Evolutionary conservation across 2,797 vertebrate genomes (phyloP).

Genomic region (Lophius americanus): DNA sequence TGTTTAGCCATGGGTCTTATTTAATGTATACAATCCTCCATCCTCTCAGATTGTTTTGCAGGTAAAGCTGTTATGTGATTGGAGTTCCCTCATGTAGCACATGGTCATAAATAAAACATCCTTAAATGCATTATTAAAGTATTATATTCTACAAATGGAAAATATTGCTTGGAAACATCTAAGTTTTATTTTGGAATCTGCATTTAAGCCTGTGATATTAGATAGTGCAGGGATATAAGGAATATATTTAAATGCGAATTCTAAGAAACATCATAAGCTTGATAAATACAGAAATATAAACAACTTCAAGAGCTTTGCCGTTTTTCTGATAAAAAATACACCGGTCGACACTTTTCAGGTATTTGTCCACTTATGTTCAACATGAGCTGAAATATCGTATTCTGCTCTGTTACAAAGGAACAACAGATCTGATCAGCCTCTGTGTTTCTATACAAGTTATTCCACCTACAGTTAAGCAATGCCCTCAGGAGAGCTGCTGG

Average conservation of each 20-base stretch:
- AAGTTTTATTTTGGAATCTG: slow-evolving; percentile 15
- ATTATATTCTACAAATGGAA: background rate
- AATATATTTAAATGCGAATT: slow-evolving; percentile 4
- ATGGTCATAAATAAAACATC: slow-evolving; percentile 1
- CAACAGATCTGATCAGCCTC: slow-evolving; percentile 30
- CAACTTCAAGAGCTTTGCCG: no score
- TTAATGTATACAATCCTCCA: no score
- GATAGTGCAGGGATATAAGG: slow-evolving; percentile 3
- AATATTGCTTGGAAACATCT: background rate
- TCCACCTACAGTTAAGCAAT: slow-evolving; percentile 67
- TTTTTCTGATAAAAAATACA: no score
- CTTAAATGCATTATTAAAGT: background rate
- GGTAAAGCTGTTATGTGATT: no score
- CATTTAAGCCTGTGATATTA: background rate
- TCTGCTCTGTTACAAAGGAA: slow-evolving; percentile 41
- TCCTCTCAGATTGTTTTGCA: no score
- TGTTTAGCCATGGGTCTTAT: no score
- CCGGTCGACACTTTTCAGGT: background rate
- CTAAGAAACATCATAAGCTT: background rate
- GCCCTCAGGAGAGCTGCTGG: slow-evolving; percentile 62
- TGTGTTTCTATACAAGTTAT: slow-evolving; percentile 44
- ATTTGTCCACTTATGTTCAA: slow-evolving; percentile 3
- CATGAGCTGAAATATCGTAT: slow-evolving; percentile 2
- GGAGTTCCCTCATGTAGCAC: background rate
- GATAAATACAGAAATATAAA: background rate